phyloP scores from a whole-genome alignment of 2,797 vertebrate genomes.

The Lepilemur septentrionalis region DNA sequence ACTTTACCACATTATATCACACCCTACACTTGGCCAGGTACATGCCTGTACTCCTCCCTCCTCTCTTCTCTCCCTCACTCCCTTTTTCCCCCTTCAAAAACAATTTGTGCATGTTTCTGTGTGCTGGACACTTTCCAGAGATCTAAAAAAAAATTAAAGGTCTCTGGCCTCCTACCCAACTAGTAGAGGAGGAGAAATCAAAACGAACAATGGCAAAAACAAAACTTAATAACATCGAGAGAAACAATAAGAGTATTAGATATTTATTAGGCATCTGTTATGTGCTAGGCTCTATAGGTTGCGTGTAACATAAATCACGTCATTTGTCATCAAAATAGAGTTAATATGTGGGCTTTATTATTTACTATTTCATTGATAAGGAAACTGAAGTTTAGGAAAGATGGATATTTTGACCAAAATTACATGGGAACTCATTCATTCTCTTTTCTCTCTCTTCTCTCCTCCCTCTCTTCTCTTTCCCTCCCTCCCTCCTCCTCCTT shows the following conservation, averaged over 20 bases:
- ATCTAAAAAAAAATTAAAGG: not conserved
- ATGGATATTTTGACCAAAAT: not conserved
- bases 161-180: not conserved
- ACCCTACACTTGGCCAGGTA: not conserved
- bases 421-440: not conserved
- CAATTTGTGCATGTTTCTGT: not conserved
- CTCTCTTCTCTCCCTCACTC: not conserved
- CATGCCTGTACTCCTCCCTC: rapidly evolving
- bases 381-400: conserved; percentile 24
- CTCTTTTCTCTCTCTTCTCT: not conserved
- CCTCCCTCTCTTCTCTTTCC: not conserved
- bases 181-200: not conserved
- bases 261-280: not conserved
- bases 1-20: not conserved
- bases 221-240: not conserved
- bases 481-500: not conserved
- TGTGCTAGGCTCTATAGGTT: not conserved
- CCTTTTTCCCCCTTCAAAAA: not conserved
- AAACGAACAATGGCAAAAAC: not conserved
- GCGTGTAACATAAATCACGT: not conserved
- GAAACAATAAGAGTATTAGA: not conserved
- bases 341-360: not conserved
- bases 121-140: not conserved
- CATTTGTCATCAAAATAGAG: not conserved
- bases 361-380: not conserved